Evolutionary conservation across 2,888 invertebrate species (phyloP), one percentile per base, ranked within the genome.

Genomic region (Rotaria sp.): DNA sequence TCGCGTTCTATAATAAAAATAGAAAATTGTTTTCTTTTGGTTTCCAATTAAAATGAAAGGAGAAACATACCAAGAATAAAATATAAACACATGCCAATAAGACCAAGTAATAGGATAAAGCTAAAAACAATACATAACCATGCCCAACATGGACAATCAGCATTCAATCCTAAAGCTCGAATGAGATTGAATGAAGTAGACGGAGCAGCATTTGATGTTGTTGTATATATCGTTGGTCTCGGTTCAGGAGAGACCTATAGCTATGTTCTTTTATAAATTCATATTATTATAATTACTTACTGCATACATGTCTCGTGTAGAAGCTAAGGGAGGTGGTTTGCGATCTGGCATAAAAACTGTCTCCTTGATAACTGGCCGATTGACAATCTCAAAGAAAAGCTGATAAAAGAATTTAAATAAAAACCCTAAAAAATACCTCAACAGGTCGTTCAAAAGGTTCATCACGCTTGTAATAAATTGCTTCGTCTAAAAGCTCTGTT

Each of bases 131-230:
- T 80, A 80, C 45, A 80, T 15, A 80, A 45, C 80, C 80, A 80
- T 80, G 80, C 21, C 80, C 80, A 80, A 45, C 80, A 80, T n/a
- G 80, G 80, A 45, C 80, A 80, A 80, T 80, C 80, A 45, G 80
- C 80, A 45, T 80, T 80, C 26, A 80, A 45, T 15, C 26, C 24
- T 41, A 80, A 45, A 1, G 80, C 80, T 45, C 38, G 80, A 80
- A 80, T n/a, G 11, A 41, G 45, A 80, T 26, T 26, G 35, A 45
- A 80, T n/a, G 80, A 80, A n/a, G 21, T 5, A 18, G 13, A 4
- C 2, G 80, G 41, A 11, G 45, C 21, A 2, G 18, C 45, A 24
- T 45, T 41, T 7, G 45, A 11, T 41, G 80, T 24, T 45, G 80
- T 67, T 21, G 67, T 67, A 67, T 67, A 67, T 1, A 35, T 18